phyloP scores from a whole-genome alignment of 2,797 vertebrate genomes.

The Moxostoma hubbsi region DNA sequence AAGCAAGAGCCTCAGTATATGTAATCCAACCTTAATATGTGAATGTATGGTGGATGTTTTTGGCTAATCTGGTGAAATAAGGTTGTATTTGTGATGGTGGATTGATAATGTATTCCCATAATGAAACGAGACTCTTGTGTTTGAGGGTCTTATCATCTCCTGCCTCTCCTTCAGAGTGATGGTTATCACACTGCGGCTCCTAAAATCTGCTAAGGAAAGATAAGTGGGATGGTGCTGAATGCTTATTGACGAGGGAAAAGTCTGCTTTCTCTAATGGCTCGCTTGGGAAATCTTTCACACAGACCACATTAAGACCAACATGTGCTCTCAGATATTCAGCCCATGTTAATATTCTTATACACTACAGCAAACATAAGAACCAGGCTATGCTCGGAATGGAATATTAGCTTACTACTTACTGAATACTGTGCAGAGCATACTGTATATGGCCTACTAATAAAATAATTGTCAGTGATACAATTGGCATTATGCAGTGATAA shows the following conservation, averaged over 20 bases:
- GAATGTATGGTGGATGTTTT: conserved; percentile 29
- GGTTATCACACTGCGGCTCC: conserved; percentile 51
- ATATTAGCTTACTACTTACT: no score
- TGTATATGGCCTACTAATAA: no score
- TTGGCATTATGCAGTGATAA: no score
- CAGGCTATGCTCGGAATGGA: no score
- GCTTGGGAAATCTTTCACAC: conserved; percentile 49
- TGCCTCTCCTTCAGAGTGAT: conserved; percentile 48
- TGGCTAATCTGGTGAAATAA: conserved; percentile 47
- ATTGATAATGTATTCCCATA: conserved; percentile 54
- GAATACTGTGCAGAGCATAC: no score
- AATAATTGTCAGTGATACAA: no score
- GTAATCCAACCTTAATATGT: conserved; percentile 20
- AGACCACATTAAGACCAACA: conserved; percentile 26
- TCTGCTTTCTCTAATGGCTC: conserved; percentile 48
- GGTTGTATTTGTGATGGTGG: conserved; percentile 45
- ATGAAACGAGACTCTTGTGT: conserved; percentile 52
- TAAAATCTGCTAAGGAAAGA: conserved; percentile 61
- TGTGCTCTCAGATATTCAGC: no score
- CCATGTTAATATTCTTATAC: no score
- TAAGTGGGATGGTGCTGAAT: conserved; percentile 52
- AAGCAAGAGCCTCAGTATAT: neutral
- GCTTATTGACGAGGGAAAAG: conserved; percentile 52
- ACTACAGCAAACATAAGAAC: no score
- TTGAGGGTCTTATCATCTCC: conserved; percentile 49